Base-by-base conservation (phyloP, 2,888 invertebrate species). In the Halocaridina rubra region DNA sequence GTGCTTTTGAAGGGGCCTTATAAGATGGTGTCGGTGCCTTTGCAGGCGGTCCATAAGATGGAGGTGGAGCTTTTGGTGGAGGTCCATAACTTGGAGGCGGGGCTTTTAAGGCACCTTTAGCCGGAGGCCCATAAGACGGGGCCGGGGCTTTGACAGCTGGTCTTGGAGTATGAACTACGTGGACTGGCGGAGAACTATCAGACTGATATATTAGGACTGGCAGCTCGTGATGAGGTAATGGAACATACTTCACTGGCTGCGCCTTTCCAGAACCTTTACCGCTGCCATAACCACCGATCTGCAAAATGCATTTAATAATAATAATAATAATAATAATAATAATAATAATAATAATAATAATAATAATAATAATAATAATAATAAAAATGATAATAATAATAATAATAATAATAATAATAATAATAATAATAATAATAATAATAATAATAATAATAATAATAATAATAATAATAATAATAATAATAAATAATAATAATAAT, bases 141-240 rank as follows among this genome's bases (percentile, higher is more conserved):
- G 79, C 80, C 19, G 86, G 87, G 3, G 80, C 69, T 32, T 77
- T 78, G n/a, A 74, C 57, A 24, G 82, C 78, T 16, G 84, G 85
- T 0, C 79, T 80, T 2, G 89, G 89, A 10, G 90, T 89, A 81
- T 90, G 89, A 3, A 91, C 90, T 13, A 91, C 90, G 86, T 91
- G 91, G 57, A 91, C 89, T 13, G 91, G 91, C 10, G 91, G 90
- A 33, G 89, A 88, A 77, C 88, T 89, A 72, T 89, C 89, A 1
- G 90, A 90, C 80, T 89, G 90, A 88, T 91, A 91, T 74, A 91
- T 90, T 16, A 91, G 89, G 13, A 91, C 90, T 0, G 91, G 91
- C 24, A 91, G 88, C 61, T 91, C 90, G 86, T 90, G 90, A 81
- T 90, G 90, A 3, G 91, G 91, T 76, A 91, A 88, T 7, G 91